Base-by-base conservation (phyloP, 2,113 vertebrate genomes). In the Hippotragus niger region DNA sequence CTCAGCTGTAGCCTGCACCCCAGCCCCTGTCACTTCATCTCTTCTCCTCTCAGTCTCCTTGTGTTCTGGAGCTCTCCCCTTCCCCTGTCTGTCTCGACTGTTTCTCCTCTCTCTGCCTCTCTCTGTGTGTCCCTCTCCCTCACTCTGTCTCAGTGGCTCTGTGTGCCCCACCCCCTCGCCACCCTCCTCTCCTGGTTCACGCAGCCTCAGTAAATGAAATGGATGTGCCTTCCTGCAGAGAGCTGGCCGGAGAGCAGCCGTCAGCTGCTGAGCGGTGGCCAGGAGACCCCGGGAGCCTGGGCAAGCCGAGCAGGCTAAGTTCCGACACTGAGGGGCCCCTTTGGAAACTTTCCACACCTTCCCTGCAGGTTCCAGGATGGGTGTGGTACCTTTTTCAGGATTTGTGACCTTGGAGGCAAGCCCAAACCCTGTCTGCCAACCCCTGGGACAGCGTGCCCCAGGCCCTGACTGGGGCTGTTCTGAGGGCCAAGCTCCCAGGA, bases 191-290 rank as follows among this genome's bases (percentile, higher is more conserved):
- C 29, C 50, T 40, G 4, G 0, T 80, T 64, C 50, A n/a, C 9
- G 0, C 1, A 15, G 80, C 89, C 93, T 62, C 95, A 2, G 88
- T 82, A 91, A 92, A 94, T 88, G 93, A 94, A 93, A 62, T 71
- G 60, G 94, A 74, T 62, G 3, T 91, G 55, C 82, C 97, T 97
- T 97, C 93, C 95, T 97, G 91, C 50, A 78, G 95, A 95, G 76
- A 93, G 91, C 96, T 96, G 98, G 96, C 96, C 84, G 25, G 78
- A 81, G 88, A 80, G 95, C 95, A 97, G 97, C 97, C 94, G 90
- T 91, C 91, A 40, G 81, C 85, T 74, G 88, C 90, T 33, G 91
- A 89, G 45, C 16, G 0, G 82, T 94, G 92, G 94, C 98, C 97
- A 98, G 97, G 94, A 97, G 97, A 92, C 95, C 87, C 53, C 2